These are phyloP conservation scores for Lithobates sylvaticus DNA, from an alignment of 2,797 vertebrate species.

Conservation along the genomic window DNA sequence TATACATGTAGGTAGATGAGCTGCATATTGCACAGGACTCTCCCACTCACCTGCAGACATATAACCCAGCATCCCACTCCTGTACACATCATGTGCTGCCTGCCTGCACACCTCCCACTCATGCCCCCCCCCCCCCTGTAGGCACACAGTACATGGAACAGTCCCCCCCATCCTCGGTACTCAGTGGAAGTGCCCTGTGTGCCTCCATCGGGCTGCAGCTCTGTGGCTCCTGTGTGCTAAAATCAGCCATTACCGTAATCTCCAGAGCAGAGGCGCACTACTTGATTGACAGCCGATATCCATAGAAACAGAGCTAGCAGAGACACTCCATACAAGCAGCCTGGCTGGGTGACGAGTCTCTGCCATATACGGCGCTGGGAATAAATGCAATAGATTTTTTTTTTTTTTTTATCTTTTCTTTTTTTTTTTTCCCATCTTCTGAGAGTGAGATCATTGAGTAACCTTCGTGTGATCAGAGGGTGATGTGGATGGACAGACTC, in stretches of 20 bases:
- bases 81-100: background rate
- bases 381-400: slow-evolving; percentile 36
- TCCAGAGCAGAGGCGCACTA: slow-evolving; percentile 14
- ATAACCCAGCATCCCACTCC: background rate
- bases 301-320: slow-evolving; percentile 59
- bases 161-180: no score
- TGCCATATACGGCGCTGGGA: slow-evolving; percentile 44
- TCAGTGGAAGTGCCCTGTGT: background rate
- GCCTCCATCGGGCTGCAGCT: slow-evolving; percentile 7
- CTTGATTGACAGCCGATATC: slow-evolving; percentile 58
- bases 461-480: slow-evolving; percentile 27
- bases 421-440: background rate
- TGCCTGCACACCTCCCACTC: background rate
- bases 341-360: slow-evolving; percentile 29
- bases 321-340: slow-evolving; percentile 10
- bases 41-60: background rate
- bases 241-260: slow-evolving; percentile 37
- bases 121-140: background rate
- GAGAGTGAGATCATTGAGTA: slow-evolving; percentile 50
- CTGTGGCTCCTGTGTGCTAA: background rate
- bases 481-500: slow-evolving; percentile 43
- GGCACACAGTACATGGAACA: background rate
- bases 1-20: no score
- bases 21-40: no score
- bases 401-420: background rate